phyloP scores from a whole-genome alignment of 2,113 vertebrate genomes.

The Isurus oxyrinchus region DNA sequence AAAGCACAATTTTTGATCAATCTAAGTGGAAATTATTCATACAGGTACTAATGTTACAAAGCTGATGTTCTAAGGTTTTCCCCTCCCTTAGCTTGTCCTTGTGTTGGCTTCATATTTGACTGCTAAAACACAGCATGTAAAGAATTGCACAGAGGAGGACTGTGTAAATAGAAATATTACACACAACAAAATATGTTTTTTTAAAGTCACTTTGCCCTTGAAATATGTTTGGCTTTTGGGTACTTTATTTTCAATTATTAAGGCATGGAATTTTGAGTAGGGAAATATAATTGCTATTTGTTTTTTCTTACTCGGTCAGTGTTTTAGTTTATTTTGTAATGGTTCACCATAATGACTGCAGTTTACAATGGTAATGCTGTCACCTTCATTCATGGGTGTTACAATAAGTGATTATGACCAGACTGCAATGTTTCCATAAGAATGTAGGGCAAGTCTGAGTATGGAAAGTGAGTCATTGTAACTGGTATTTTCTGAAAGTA shows the following conservation, averaged over 20 bases:
- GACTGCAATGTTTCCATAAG: background rate
- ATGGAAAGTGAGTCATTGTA: background rate
- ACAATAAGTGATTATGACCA: background rate
- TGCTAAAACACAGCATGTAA: background rate
- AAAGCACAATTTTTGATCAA: background rate
- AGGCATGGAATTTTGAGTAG: background rate
- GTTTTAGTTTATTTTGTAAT: constrained; percentile 5
- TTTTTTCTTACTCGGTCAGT: background rate
- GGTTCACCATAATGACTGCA: background rate
- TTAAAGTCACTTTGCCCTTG: no score
- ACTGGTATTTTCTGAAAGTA: background rate
- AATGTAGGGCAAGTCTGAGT: background rate
- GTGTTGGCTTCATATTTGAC: background rate
- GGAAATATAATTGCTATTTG: background rate
- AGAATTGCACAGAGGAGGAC: background rate
- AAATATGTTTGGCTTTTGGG: background rate
- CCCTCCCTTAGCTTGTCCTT: background rate
- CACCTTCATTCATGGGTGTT: background rate
- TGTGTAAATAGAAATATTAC: background rate
- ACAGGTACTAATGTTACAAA: background rate
- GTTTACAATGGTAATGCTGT: background rate
- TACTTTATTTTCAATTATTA: background rate
- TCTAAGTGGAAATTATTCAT: background rate
- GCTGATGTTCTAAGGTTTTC: background rate
- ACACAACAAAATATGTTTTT: constrained; percentile 4